Evolutionary conservation across 2,888 invertebrate genomes (phyloP), one percentile per base, ranked within the genome.

Genomic region (Rhamnusium bicolor): DNA sequence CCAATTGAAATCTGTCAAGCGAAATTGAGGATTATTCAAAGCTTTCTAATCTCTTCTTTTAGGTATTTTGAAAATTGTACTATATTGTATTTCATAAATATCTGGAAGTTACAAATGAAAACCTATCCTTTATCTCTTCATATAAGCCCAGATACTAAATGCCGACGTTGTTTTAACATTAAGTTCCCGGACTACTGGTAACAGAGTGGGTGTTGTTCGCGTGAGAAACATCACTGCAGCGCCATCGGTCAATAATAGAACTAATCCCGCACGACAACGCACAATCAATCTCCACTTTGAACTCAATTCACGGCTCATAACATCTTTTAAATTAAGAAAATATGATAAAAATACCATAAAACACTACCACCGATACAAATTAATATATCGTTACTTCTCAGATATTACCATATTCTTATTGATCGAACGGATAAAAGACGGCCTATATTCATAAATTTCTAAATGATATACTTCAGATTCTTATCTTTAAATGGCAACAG

Each of bases 261-360:
- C 82, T 81, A 82, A 82, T 81, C 80, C 80, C 71, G 82, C 84
- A 85, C 85, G 85, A 82, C 82, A 85, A 85, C 84, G 83, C 83
- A 84, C 85, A 83, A 85, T 85, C 84, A 84, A 85, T 85, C 85
- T 85, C 78, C 51, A 46, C 61, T 51, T 51, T 47, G 51, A 54
- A 72, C 72, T 68, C 68, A 72, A 67, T 69, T 68, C 61, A 54
- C 68, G 16, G 62, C 27, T 62, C 72, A 68, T 72, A 72, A 51
- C 63, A 62, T 69, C 40, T 47, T 51, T 46, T 18, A 29, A 69
- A 56, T 62, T 72, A 68, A 63, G 63, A 29, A 32, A 32, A 54
- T 27, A 12, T 53, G 53, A 53, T 53, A 40, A 65, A 51, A 19
- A 12, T 40, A 40, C 8, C 40, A 40, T 40, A 40, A 29, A 29